Percentiles rank a stretch among this genome's conserved stretches.
These are phyloP conservation scores for Aldabrachelys gigantea DNA, from an alignment of 2,113 vertebrate species.

Conservation along the genomic window DNA sequence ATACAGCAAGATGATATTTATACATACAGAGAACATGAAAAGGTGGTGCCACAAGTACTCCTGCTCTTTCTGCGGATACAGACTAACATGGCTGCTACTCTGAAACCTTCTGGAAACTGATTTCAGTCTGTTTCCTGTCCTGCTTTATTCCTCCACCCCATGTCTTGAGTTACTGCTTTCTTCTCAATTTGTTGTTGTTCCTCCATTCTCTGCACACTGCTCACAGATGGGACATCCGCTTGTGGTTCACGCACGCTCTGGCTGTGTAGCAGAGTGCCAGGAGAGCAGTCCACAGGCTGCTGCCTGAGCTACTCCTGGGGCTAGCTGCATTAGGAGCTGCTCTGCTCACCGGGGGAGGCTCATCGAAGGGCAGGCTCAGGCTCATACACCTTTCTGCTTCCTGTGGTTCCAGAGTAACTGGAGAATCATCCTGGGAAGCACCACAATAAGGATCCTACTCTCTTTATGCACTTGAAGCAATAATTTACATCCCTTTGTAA, in stretches of 20 bases:
- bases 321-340: background rate
- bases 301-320: background rate
- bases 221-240: too few species aligned
- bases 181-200: background rate
- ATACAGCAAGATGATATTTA: too few species aligned
- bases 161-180: background rate
- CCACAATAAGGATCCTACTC: background rate
- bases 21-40: too few species aligned
- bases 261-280: rapidly evolving
- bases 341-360: background rate
- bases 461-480: background rate
- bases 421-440: background rate
- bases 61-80: too few species aligned
- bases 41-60: too few species aligned
- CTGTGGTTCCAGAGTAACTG: rapidly evolving
- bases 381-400: background rate
- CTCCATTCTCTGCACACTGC: background rate
- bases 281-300: rapidly evolving
- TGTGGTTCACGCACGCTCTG: background rate
- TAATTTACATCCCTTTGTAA: background rate
- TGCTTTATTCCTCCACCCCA: too few species aligned
- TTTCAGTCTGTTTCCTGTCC: background rate
- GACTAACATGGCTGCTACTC: too few species aligned
- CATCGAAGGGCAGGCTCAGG: rapidly evolving
- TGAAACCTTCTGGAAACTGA: background rate